Conservation (phyloP, 2,797 vertebrate genomes). For the Diglossa cyanea region DNA sequence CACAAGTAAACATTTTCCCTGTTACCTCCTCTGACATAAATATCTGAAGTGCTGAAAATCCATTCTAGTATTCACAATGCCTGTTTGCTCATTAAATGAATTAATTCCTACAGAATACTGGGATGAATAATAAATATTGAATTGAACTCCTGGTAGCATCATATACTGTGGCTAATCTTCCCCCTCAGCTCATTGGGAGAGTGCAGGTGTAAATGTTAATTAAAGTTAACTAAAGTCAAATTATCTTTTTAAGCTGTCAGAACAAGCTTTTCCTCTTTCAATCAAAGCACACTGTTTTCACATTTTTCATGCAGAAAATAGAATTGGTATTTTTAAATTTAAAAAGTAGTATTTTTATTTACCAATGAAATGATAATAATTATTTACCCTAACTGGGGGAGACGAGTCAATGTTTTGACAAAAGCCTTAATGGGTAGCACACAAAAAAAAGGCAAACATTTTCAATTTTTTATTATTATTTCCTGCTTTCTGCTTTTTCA, state of each 20-base stretch:
- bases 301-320: neutral
- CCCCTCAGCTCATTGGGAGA: neutral
- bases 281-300: neutral
- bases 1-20: neutral
- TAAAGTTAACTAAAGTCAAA: neutral
- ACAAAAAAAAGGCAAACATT: fast-evolving
- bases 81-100: neutral
- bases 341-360: neutral
- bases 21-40: neutral
- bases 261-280: neutral
- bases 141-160: neutral
- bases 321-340: neutral
- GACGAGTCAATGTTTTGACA: neutral
- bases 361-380: neutral
- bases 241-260: neutral
- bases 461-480: neutral
- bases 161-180: neutral
- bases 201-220: neutral
- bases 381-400: fast-evolving
- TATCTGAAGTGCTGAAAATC: neutral
- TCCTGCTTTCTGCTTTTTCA: neutral
- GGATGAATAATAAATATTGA: neutral
- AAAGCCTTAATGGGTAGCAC: neutral
- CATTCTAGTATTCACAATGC: neutral
- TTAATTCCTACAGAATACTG: neutral